phyloP scores from a whole-genome alignment of 1,140 invertebrate species.

The Lepidostoma basale region DNA sequence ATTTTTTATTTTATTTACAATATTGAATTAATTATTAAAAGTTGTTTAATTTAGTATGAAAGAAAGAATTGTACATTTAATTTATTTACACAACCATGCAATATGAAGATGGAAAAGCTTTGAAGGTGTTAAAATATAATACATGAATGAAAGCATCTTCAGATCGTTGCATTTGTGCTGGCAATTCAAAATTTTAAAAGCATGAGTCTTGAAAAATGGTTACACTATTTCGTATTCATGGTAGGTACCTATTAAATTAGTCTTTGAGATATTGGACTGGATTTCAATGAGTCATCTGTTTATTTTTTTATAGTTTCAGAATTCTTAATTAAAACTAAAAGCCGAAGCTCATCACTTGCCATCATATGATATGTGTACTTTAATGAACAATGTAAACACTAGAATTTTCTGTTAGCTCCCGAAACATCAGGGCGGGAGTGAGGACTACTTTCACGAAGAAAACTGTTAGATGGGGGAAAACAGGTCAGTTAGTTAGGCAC shows the following conservation, averaged over 20 bases:
- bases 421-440: neutral
- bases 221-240: no score
- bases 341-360: neutral
- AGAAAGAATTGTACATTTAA: no score
- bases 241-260: no score
- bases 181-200: neutral
- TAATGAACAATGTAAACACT: no score
- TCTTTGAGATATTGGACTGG: no score
- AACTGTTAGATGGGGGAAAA: slow-evolving; percentile 15
- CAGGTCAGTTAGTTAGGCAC: slow-evolving; percentile 56
- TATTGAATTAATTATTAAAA: no score
- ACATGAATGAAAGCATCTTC: neutral
- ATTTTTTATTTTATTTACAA: no score
- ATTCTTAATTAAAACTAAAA: neutral
- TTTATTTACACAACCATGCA: slow-evolving; percentile 14
- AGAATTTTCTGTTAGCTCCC: no score
- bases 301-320: no score
- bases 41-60: no score
- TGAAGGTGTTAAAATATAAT: neutral
- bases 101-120: slow-evolving; percentile 16
- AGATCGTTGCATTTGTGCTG: neutral
- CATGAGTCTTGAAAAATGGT: no score
- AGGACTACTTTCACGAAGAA: neutral
- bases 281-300: no score
- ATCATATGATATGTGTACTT: neutral